Conservation (phyloP, 2,888 invertebrate genomes). For the Sinopyrophorus schimmeli region DNA sequence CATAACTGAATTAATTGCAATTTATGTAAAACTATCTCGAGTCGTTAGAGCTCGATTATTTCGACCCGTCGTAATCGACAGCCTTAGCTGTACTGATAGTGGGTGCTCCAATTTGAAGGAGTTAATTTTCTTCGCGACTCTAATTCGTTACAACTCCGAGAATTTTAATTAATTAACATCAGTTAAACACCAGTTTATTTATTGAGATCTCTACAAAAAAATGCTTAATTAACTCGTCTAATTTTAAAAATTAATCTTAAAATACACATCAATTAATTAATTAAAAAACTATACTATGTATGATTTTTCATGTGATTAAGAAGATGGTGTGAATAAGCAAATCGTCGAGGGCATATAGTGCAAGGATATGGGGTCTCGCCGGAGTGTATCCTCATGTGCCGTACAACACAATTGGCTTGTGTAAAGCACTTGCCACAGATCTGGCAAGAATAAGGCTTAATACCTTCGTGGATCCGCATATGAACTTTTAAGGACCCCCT, state of each 20-base stretch:
- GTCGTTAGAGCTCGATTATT: too few species aligned
- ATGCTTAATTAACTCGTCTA: not conserved
- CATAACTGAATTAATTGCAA: too few species aligned
- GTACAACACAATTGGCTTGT: slow-evolving; percentile 22
- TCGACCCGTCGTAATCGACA: too few species aligned
- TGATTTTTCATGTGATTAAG: slow-evolving; percentile 32
- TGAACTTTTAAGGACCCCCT: slow-evolving; percentile 23
- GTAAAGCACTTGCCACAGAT: slow-evolving; percentile 31
- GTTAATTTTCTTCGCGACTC: too few species aligned
- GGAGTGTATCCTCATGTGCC: slow-evolving; percentile 31
- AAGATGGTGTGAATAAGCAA: slow-evolving; percentile 33
- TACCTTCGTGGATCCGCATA: slow-evolving; percentile 25
- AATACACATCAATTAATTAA: not conserved
- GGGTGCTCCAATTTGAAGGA: too few species aligned
- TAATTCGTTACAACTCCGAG: too few species aligned
- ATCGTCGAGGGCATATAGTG: slow-evolving; percentile 21
- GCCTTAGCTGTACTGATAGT: too few species aligned
- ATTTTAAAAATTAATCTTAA: not conserved
- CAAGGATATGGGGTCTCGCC: slow-evolving; percentile 34
- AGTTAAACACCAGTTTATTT: too few species aligned
- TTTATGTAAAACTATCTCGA: too few species aligned
- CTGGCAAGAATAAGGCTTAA: slow-evolving; percentile 27
- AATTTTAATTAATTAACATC: too few species aligned
- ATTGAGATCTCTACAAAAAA: not conserved
- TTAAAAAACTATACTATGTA: not conserved